These are phyloP conservation scores for Aleiodes testaceus DNA, from an alignment of 2,888 invertebrate genomes.

Conservation along the genomic window DNA sequence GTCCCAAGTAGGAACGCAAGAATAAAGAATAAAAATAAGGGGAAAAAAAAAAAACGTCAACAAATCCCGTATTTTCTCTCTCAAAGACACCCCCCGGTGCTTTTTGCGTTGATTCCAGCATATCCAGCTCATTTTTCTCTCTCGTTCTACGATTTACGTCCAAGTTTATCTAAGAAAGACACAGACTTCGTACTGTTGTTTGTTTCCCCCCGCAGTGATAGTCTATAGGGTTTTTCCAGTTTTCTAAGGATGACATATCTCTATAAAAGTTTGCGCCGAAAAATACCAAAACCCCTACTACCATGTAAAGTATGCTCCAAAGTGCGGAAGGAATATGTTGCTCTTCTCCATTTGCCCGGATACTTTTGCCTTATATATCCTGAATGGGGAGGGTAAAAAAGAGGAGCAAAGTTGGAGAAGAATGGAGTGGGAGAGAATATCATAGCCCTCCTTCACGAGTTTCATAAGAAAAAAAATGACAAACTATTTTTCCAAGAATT, in stretches of 20 bases:
- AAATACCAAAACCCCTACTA: slow-evolving; percentile 30
- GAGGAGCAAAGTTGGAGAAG: background rate
- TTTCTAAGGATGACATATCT: slow-evolving; percentile 45
- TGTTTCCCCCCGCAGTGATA: slow-evolving; percentile 14
- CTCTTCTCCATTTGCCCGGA: slow-evolving; percentile 43
- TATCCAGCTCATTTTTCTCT: slow-evolving; percentile 42
- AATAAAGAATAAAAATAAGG: slow-evolving; percentile 35
- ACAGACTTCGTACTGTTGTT: slow-evolving; percentile 45
- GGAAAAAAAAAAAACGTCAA: slow-evolving; percentile 30
- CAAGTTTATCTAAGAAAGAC: slow-evolving; percentile 48
- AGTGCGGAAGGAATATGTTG: slow-evolving; percentile 46
- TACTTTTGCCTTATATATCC: slow-evolving; percentile 41
- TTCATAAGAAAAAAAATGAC: slow-evolving; percentile 7
- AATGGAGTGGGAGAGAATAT: slow-evolving; percentile 1
- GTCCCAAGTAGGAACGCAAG: slow-evolving; percentile 37
- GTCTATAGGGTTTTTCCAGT: slow-evolving; percentile 31
- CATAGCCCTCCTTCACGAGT: slow-evolving; percentile 12
- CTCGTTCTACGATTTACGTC: slow-evolving; percentile 42
- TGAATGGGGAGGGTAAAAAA: background rate
- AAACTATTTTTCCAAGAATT: slow-evolving; percentile 9
- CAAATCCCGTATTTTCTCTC: slow-evolving; percentile 29
- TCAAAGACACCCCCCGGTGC: slow-evolving; percentile 31
- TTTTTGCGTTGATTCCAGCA: slow-evolving; percentile 35
- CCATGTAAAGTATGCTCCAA: slow-evolving; percentile 44
- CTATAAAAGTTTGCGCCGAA: slow-evolving; percentile 44